These are phyloP conservation scores for Drosophila borealis DNA, from an alignment of 2,888 invertebrate genomes.

Conservation along the genomic window DNA sequence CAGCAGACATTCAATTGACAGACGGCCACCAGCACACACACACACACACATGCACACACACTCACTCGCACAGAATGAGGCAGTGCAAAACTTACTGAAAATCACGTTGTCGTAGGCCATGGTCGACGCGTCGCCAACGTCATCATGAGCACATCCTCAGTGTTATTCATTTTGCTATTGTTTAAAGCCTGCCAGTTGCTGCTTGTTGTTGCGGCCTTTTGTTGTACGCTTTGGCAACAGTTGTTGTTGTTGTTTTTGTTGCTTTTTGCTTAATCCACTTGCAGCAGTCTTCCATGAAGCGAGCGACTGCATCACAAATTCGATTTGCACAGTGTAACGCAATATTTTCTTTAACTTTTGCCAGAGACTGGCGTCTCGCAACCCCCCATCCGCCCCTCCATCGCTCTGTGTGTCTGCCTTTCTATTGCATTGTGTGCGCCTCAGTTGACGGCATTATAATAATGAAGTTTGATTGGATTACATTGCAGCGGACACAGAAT, in stretches of 20 bases:
- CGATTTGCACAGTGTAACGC: constrained; percentile 70
- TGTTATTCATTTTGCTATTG: constrained; percentile 72
- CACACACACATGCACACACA: constrained; percentile 19
- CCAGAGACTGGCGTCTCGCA: constrained; percentile 15
- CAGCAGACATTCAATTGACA: constrained; percentile 76
- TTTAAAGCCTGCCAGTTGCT: constrained; percentile 61
- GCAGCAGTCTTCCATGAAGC: constrained; percentile 41
- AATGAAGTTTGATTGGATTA: constrained; percentile 78
- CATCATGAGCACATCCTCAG: constrained; percentile 66
- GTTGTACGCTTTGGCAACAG: constrained; percentile 1
- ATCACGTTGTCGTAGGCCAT: constrained; percentile 82
- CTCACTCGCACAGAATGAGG: constrained; percentile 15
- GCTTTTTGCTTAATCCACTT: constrained; percentile 39
- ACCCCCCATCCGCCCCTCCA: background rate
- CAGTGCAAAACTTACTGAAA: constrained; percentile 68
- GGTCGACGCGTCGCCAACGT: constrained; percentile 62
- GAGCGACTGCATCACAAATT: constrained; percentile 66
- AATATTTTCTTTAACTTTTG: constrained; percentile 72
- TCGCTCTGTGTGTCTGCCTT: constrained; percentile 12
- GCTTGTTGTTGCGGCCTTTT: constrained; percentile 26
- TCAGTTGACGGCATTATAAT: constrained; percentile 76
- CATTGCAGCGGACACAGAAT: constrained; percentile 74
- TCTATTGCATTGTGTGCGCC: constrained; percentile 56
- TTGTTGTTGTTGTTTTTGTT: constrained; percentile 2
- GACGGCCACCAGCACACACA: constrained; percentile 64